Evolutionary conservation across 2,888 invertebrate species (phyloP), one percentile per base, ranked within the genome.

Genomic region (Drosophila mayaguana): DNA sequence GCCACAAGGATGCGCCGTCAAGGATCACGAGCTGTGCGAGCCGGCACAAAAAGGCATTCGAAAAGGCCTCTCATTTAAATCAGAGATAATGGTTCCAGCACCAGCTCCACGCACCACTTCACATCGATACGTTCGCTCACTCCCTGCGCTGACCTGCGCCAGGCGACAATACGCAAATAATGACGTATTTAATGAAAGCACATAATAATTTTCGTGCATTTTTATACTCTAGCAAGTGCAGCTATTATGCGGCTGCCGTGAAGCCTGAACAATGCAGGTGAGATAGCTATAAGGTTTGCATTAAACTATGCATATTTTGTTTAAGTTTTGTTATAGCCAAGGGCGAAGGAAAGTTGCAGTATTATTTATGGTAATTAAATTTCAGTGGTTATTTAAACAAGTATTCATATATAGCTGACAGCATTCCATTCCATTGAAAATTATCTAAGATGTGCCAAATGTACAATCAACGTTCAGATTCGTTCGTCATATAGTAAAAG

Each of bases 121-220:
- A 54, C 69, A 68, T 43, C 20, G 25, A 14, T 38, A 11, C 20
- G 18, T 14, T 12, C 38, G 40, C 54, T 11, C n/a, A 14, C 1
- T 18, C 40, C 40, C 16, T 6, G 2, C 40, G 7, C 11, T 16
- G 55, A 28, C 48, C 46, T 16, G 25, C n/a, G 48, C 7, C 53
- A 59, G 45, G 53, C 72, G 82, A 82, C 89, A 81, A 81, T 87
- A 75, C 75, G 76, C 77, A 79, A 87, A 84, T 87, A 89, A 88
- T 79, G 79, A 78, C 85, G 79, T 82, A 78, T 87, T 89, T 84
- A 87, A 88, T 87, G 78, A 75, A 63, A 65, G 71, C 70, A 75
- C 60, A 72, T 70, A 66, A 76, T 79, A 61, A 78, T 78, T 69
- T 69, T 34, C 25, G n/a, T 18, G 7, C 25, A n/a, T 25, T 45